phyloP scores from a whole-genome alignment of 1,140 invertebrate species.

The Nephotettix cincticeps region DNA sequence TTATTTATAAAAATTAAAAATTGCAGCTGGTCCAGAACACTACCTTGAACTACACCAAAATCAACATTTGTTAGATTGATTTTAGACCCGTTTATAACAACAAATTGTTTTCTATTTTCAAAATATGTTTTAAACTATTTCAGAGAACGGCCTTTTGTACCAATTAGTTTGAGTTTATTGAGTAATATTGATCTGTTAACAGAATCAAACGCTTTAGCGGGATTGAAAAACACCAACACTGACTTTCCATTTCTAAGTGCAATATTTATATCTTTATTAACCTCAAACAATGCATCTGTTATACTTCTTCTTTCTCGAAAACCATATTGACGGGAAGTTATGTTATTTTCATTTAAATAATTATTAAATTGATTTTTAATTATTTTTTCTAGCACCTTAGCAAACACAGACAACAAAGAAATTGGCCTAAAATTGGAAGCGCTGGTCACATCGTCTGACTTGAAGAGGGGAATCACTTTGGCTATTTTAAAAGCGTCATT shows the following conservation, averaged over 20 bases:
- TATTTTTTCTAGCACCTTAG: no score
- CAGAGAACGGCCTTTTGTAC: no score
- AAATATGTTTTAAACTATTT: no score
- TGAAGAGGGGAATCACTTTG: conserved; percentile 9
- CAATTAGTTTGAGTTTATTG: no score
- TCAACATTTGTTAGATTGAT: no score
- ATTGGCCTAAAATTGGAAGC: conserved; percentile 7
- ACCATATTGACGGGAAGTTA: not conserved
- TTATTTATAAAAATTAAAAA: no score
- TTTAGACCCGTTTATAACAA: no score
- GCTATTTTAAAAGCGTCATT: conserved; percentile 10
- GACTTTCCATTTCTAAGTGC: not conserved
- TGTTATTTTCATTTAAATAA: not conserved
- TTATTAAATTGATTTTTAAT: conserved; percentile 8
- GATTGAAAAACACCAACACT: not conserved
- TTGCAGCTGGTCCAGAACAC: no score
- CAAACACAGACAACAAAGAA: not conserved
- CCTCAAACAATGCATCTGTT: conserved; percentile 1
- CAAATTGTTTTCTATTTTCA: no score
- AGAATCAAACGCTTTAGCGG: no score
- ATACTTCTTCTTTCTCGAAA: conserved; percentile 8
- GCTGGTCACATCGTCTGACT: not conserved
- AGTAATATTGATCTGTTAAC: no score
- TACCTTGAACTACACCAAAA: no score
- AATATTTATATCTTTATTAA: conserved; percentile 10